These are phyloP conservation scores for Tor tambroides DNA, from an alignment of 2,113 vertebrate genomes.

Conservation along the genomic window DNA sequence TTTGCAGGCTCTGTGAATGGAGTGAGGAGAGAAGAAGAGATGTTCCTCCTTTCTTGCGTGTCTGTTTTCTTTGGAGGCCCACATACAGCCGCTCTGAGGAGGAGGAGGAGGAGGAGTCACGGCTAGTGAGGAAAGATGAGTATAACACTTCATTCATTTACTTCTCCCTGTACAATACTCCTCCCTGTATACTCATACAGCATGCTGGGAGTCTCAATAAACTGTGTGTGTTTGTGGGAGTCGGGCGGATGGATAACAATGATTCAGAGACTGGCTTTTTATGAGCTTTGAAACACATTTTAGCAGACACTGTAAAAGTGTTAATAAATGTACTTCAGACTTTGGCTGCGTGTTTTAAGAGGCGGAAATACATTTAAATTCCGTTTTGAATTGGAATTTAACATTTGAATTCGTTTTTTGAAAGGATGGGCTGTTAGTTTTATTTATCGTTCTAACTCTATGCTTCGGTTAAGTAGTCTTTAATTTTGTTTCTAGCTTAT, in stretches of 20 bases:
- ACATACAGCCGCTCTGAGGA: too few species aligned
- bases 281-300: constrained; percentile 35
- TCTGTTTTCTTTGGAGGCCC: constrained; percentile 76
- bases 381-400: not conserved
- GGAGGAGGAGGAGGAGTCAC: constrained; percentile 79
- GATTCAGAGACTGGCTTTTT: constrained; percentile 33
- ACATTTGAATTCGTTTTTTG: not conserved
- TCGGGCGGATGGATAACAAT: constrained; percentile 24
- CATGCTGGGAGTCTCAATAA: constrained; percentile 33
- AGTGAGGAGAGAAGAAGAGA: constrained; percentile 69
- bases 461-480: not conserved
- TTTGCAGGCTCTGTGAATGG: constrained; percentile 67
- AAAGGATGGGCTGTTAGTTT: not conserved
- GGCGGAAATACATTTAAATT: not conserved
- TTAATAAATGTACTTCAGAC: not conserved
- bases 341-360: not conserved
- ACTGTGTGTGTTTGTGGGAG: constrained; percentile 35
- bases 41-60: constrained; percentile 77
- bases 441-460: not conserved
- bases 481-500: not conserved
- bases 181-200: constrained; percentile 34
- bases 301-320: constrained; percentile 2
- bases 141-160: constrained; percentile 72
- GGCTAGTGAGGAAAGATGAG: constrained; percentile 61
- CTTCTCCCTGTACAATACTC: constrained; percentile 40